Conservation (phyloP, 2,113 vertebrate genomes). For the Orientallactaga bullata region DNA sequence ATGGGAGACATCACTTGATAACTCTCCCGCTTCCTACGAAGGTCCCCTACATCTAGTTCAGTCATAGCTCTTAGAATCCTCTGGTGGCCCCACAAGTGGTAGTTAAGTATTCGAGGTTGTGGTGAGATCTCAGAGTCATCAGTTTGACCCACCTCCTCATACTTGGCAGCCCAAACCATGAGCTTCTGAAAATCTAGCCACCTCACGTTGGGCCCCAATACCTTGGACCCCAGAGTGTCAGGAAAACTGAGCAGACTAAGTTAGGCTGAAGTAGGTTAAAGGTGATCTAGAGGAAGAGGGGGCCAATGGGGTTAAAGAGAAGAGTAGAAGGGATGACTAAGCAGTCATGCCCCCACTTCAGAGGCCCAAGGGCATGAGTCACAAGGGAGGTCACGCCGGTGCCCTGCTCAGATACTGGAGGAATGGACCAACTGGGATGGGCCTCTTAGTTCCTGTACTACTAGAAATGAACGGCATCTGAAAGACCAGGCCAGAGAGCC, state of each 20-base stretch:
- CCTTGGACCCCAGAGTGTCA: neutral
- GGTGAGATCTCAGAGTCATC: neutral
- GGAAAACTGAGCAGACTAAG: rapidly evolving
- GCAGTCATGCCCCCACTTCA: neutral
- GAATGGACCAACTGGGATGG: neutral
- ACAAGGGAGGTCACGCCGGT: neutral
- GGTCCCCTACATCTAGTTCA: neutral
- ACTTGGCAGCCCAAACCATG: neutral
- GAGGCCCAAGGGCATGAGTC: neutral
- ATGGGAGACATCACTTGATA: too few species aligned
- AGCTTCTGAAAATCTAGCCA: neutral
- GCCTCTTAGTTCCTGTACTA: neutral
- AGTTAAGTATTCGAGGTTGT: neutral
- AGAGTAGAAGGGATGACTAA: neutral
- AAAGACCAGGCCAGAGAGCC: neutral
- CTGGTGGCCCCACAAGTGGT: neutral
- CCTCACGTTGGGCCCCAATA: neutral
- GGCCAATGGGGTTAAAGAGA: neutral
- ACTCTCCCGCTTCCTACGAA: neutral
- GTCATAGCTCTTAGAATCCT: neutral
- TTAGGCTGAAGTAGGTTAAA: neutral
- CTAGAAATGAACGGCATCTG: neutral
- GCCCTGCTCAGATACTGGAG: neutral
- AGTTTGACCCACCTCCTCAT: neutral
- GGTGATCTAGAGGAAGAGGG: too few species aligned